phyloP scores from a whole-genome alignment of 2,797 vertebrate species.

The Urocyon cinereoargenteus region DNA sequence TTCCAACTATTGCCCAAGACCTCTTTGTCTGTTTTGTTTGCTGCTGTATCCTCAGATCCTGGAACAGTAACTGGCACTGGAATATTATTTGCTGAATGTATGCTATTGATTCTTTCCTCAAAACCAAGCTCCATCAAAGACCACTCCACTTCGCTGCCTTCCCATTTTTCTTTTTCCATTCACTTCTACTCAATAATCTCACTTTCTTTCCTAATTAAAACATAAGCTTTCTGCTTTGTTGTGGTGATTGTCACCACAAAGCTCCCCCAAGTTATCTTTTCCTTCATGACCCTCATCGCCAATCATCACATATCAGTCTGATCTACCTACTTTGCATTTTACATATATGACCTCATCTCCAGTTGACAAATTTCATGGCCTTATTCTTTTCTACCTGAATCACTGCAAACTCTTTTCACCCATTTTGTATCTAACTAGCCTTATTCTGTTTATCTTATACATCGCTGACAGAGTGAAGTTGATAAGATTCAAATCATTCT shows the following conservation, averaged over 20 bases:
- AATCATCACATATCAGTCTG: not conserved
- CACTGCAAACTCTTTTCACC: not conserved
- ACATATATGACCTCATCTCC: not conserved
- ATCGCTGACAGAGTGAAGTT: not conserved
- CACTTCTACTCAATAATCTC: not conserved
- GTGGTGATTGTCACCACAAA: not conserved
- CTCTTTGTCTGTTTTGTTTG: not conserved
- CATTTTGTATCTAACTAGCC: not conserved
- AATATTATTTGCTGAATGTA: not conserved
- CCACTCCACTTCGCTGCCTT: not conserved
- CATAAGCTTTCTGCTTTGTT: not conserved
- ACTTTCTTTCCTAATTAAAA: not conserved
- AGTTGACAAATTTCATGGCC: not conserved
- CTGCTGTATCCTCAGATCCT: not conserved
- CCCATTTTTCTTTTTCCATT: not conserved
- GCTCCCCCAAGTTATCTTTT: not conserved
- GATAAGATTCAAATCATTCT: not conserved
- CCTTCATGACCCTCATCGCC: not conserved
- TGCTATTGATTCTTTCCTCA: conserved; percentile 6
- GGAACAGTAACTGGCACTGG: not conserved
- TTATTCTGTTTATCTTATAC: not conserved
- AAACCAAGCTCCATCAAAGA: not conserved
- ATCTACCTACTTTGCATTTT: not conserved
- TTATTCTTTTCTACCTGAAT: not conserved
- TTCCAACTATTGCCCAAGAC: not conserved